phyloP scores from a whole-genome alignment of 2,888 invertebrate genomes.

The Polia nebulosa region DNA sequence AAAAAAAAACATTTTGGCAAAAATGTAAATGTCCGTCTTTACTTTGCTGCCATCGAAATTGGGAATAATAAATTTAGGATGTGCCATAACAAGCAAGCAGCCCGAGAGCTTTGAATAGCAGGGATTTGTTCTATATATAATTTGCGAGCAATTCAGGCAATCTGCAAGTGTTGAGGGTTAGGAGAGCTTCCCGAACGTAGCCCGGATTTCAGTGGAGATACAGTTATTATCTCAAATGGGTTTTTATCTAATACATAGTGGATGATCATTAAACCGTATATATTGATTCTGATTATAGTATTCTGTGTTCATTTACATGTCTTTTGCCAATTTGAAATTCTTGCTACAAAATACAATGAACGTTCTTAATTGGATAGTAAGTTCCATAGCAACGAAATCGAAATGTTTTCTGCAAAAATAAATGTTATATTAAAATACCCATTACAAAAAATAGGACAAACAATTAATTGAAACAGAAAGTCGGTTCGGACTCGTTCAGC shows the following conservation, averaged over 20 bases:
- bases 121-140: constrained; percentile 37
- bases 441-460: constrained; percentile 67
- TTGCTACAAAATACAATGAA: constrained; percentile 15
- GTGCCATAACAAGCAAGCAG: constrained; percentile 19
- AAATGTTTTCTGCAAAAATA: neutral
- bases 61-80: constrained; percentile 62
- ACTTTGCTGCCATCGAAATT: too few species aligned
- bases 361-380: constrained; percentile 6
- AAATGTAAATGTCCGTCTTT: too few species aligned
- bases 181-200: constrained; percentile 9
- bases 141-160: constrained; percentile 20
- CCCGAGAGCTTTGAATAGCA: constrained; percentile 11
- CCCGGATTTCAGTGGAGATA: constrained; percentile 32
- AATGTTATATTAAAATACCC: constrained; percentile 62
- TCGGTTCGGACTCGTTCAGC: constrained; percentile 4
- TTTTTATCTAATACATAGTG: constrained; percentile 7
- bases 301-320: constrained; percentile 3
- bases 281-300: constrained; percentile 1
- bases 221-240: constrained; percentile 4
- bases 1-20: too few species aligned
- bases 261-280: neutral
- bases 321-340: neutral
- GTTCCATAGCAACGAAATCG: neutral
- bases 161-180: constrained; percentile 16
- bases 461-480: constrained; percentile 71